Conservation (phyloP, 2,113 vertebrate species). For the Ivindomyrus marchei region DNA sequence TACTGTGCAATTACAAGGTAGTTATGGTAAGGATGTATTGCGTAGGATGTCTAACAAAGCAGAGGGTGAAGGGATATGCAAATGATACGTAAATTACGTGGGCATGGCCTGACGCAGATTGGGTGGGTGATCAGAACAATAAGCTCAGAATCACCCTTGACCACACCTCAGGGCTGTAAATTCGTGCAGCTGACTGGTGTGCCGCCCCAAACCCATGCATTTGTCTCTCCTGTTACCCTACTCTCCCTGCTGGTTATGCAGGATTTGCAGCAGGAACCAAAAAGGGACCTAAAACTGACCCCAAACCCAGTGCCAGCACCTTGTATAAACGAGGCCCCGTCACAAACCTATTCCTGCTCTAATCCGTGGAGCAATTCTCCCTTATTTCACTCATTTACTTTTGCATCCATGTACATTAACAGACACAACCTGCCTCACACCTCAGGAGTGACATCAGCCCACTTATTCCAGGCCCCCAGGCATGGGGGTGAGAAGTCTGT, state of each 20-base stretch:
- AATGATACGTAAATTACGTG: not conserved
- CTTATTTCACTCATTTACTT: not conserved
- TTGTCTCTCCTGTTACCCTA: not conserved
- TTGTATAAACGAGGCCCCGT: not conserved
- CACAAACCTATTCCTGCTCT: not conserved
- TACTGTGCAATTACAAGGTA: not conserved
- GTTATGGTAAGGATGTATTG: not conserved
- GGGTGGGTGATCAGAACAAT: not conserved
- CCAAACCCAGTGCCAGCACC: not conserved
- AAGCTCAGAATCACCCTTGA: not conserved
- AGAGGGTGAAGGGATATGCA: not conserved
- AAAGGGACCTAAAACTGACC: not conserved
- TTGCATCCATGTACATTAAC: not conserved
- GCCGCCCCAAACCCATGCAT: not conserved
- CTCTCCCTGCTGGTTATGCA: not conserved
- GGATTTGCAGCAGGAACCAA: not conserved
- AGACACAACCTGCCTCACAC: not conserved
- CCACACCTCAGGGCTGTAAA: not conserved
- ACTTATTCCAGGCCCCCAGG: not conserved
- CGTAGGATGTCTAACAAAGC: not conserved
- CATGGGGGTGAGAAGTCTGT: not conserved
- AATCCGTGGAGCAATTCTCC: not conserved
- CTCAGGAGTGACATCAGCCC: not conserved
- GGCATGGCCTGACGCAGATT: not conserved
- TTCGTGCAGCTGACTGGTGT: not conserved